Evolutionary conservation across 2,113 vertebrate genomes (phyloP), one percentile per base, ranked within the genome.

Genomic region (Ammospiza nelsoni): DNA sequence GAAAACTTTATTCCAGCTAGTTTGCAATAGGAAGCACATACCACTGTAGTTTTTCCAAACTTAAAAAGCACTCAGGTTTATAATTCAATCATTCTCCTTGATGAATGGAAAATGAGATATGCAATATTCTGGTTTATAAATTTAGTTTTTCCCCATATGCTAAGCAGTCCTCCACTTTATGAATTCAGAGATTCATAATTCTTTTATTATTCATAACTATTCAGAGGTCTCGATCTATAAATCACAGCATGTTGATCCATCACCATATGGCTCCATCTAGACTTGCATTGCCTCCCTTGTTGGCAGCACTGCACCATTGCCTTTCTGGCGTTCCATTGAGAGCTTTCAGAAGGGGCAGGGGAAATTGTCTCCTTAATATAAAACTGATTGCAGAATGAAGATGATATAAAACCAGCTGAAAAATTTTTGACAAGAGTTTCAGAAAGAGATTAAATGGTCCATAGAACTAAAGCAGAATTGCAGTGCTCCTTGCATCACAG

Each of bases 331-430:
- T 82, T 90, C 18, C 43, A 29, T 3, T 76, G 62, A 77, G 46
- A 79, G 25, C 6, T 83, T 69, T 73, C 51, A 54, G 25, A 82
- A 81, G 4, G 12, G 43, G 29, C 43, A 79, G 37, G 28, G 72
- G 71, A 89, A 72, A 68, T 57, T 48, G 11, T 46, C 33, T 80
- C 31, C 41, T 86, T 71, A 68, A 81, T 74, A 43, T 57, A 54
- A 74, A 78, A 83, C 33, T 80, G 72, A 74, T 85, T 95, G 43
- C n/a, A 91, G 87, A 94, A 87, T 75, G 90, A 90, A 86, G 46
- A 66, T 95, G 54, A 92, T 80, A 54, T 48, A 94, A 87, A 89
- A 24, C 43, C 16, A 65, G 28, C 3, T 3, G 4, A 76, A 87
- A 82, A 93, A 35, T 46, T 85, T 95, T 87, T 96, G 48, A 84